Percentiles rank a stretch among this genome's conserved stretches.
These are phyloP conservation scores for Pogonognathellus flavescens DNA, from an alignment of 1,140 invertebrate genomes.

Conservation along the genomic window DNA sequence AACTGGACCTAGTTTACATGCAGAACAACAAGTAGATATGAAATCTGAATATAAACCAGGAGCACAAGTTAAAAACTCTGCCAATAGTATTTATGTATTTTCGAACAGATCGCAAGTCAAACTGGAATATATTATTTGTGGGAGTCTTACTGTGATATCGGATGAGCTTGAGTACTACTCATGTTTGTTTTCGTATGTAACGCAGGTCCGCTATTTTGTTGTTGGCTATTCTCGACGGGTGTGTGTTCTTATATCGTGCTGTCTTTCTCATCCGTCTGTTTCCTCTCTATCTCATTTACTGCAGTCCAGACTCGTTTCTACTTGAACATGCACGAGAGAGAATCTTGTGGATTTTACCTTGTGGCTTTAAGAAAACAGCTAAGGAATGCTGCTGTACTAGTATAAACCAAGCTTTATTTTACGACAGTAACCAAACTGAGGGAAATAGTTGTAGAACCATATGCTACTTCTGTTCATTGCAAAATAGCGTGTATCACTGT, in stretches of 20 bases:
- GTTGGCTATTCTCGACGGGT: slow-evolving; percentile 23
- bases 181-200: background rate
- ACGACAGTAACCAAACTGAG: slow-evolving; percentile 24
- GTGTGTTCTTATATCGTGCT: background rate
- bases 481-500: background rate
- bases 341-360: slow-evolving; percentile 27
- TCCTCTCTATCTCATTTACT: slow-evolving; percentile 22
- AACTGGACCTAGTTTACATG: background rate
- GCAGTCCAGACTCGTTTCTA: background rate
- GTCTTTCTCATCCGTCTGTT: slow-evolving; percentile 17
- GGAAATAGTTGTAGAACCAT: background rate
- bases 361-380: background rate
- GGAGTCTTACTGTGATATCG: background rate
- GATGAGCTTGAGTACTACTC: background rate
- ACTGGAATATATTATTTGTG: background rate
- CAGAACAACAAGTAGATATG: slow-evolving; percentile 18
- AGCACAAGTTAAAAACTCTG: background rate
- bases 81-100: slow-evolving; percentile 28
- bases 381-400: background rate
- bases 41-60: slow-evolving; percentile 41
- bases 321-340: slow-evolving; percentile 4
- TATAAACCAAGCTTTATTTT: slow-evolving; percentile 25
- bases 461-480: slow-evolving; percentile 22
- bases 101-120: background rate
- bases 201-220: slow-evolving; percentile 9